Evolutionary conservation across 2,888 invertebrate genomes (phyloP).

Genomic region (Mimachlamys varia): DNA sequence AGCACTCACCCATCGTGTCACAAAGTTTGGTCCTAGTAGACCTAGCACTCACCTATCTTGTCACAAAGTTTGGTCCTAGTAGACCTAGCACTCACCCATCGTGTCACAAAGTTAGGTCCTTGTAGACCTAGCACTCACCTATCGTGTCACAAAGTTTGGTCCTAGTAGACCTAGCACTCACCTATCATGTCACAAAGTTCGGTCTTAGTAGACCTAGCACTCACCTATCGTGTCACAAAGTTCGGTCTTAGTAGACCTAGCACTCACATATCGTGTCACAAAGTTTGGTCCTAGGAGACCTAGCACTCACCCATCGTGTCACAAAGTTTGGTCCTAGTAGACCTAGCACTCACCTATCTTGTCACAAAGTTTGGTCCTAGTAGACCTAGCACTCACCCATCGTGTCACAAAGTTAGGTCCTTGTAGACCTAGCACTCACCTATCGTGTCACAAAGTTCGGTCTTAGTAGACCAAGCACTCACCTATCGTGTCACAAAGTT

Average conservation of each 20-base stretch:
- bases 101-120: conserved; percentile 46
- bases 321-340: conserved; percentile 47
- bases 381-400: too few relatives aligned
- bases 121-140: too few relatives aligned
- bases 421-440: too few relatives aligned
- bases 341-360: conserved; percentile 45
- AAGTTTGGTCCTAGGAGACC: conserved; percentile 41
- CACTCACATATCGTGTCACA: conserved; percentile 49
- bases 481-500: too few relatives aligned
- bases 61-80: conserved; percentile 48
- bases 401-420: too few relatives aligned
- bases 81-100: too few relatives aligned
- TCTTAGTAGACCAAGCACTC: too few relatives aligned
- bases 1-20: conserved; percentile 46
- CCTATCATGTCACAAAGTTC: conserved; percentile 46
- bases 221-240: conserved; percentile 47
- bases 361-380: conserved; percentile 47
- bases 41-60: conserved; percentile 44
- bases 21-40: conserved; percentile 47
- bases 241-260: too few relatives aligned
- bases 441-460: too few relatives aligned
- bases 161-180: too few relatives aligned
- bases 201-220: too few relatives aligned
- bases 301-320: conserved; percentile 45
- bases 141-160: conserved; percentile 45